These are phyloP conservation scores for Drosophila ustulata DNA, from an alignment of 2,888 invertebrate genomes.

Conservation along the genomic window DNA sequence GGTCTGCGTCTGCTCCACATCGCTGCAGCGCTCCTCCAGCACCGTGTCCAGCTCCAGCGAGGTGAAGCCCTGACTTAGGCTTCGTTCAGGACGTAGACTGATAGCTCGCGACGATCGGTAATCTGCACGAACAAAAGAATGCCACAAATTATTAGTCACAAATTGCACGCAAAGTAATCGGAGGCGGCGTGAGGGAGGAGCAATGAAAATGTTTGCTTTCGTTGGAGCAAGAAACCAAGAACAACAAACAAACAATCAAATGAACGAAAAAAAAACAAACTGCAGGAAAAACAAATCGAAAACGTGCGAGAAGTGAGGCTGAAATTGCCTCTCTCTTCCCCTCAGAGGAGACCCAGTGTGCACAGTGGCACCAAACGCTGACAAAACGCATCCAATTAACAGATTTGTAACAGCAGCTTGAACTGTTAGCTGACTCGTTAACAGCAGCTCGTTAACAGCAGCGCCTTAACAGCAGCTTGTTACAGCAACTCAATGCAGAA, in stretches of 20 bases:
- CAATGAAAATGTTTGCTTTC: conserved; percentile 5
- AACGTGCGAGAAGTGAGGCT: conserved; percentile 46
- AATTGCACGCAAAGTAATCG: too few relatives aligned
- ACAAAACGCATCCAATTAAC: background rate
- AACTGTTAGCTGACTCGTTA: background rate
- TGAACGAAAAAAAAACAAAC: background rate
- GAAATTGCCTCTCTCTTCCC: conserved; percentile 26
- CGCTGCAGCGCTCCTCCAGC: conserved; percentile 93
- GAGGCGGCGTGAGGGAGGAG: background rate
- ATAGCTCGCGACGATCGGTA: conserved; percentile 87
- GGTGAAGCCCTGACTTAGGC: conserved; percentile 91
- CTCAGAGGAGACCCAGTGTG: background rate
- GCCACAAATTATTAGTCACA: background rate
- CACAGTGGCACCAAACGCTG: conserved; percentile 19
- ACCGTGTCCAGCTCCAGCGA: conserved; percentile 93
- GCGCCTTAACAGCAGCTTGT: background rate
- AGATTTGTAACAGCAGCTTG: background rate
- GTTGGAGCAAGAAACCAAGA: background rate
- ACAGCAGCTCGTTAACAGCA: background rate
- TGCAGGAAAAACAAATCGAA: conserved; percentile 40
- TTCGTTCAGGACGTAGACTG: conserved; percentile 88
- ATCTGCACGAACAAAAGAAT: conserved; percentile 73
- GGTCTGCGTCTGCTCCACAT: conserved; percentile 90
- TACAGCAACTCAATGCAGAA: background rate
- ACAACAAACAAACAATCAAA: background rate